Conservation (phyloP, 2,797 vertebrate species). For the Petrocephalus sullivani region DNA sequence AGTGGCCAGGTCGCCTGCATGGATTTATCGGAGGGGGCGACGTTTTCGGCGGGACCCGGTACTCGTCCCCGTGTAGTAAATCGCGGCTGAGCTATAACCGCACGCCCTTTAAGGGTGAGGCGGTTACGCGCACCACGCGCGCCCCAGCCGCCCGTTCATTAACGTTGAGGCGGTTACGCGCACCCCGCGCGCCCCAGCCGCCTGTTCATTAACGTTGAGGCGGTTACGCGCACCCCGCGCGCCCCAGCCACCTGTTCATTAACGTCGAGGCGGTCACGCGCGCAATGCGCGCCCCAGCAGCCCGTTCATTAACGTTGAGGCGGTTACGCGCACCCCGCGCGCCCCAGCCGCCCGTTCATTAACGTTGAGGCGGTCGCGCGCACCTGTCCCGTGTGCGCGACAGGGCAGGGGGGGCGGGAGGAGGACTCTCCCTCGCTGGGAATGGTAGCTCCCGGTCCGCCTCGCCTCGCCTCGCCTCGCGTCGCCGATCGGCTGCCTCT, state of each 20-base stretch:
- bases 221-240: background rate
- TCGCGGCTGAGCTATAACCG: background rate
- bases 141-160: background rate
- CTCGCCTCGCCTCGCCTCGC: conserved; percentile 36
- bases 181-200: background rate
- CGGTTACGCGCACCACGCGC: background rate
- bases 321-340: background rate
- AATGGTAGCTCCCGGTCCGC: conserved; percentile 48
- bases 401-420: conserved; percentile 18
- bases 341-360: background rate
- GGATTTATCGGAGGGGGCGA: background rate
- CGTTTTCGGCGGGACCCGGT: background rate
- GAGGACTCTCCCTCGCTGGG: conserved; percentile 35
- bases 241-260: background rate
- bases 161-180: background rate
- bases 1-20: background rate
- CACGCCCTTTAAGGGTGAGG: background rate
- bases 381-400: conserved; percentile 23
- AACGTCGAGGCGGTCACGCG: background rate
- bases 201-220: background rate
- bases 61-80: background rate
- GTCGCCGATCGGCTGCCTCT: conserved; percentile 32
- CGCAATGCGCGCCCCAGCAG: background rate
- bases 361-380: background rate
- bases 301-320: too few species aligned